Evolutionary conservation across 2,888 invertebrate species (phyloP), one percentile per base, ranked within the genome.

Genomic region (Hirtodrosophila alboralis): DNA sequence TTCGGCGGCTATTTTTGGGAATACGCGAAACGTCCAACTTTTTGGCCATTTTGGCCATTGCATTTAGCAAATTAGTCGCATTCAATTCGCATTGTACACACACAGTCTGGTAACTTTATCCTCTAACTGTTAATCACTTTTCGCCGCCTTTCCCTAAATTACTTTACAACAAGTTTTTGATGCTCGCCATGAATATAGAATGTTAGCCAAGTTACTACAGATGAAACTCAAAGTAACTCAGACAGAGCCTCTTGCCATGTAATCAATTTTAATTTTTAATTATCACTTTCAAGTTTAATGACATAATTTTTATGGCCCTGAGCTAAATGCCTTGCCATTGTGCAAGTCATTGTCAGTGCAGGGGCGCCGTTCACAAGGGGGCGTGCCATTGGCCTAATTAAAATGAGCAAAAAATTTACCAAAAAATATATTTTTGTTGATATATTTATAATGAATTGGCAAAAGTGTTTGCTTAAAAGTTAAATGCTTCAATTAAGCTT

Each of bases 261-360:
- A 69, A 84, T 79, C 81, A 79, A 79, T 79, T 79, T 79, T 72
- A 80, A 79, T 84, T 84, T 84, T 80, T 80, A 79, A 79, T 79
- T 79, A 79, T 69, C 84, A 74, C 78, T 84, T 84, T 79, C 81
- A 84, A 80, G 78, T 84, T 79, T 77, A 66, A 80, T 77, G 81
- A 72, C 84, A 75, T 56, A 58, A 67, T 74, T 80, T 80, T 54
- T 65, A 67, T 72, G 84, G 77, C 84, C 84, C 30, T 75, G 76
- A 73, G 72, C 72, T 78, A 78, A 75, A 81, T 78, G 61, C 61
- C 53, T 52, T 14, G 53, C 44, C 60, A 63, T 65, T 59, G 68
- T 53, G 48, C 6, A 13, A 66, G 31, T 28, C 21, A 30, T 13
- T 14, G 4, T 9, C 6, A 3, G 18, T 23, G 6, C 4, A n/a